Evolutionary conservation across 2,888 invertebrate species (phyloP), one percentile per base, ranked within the genome.

Genomic region (Microctonus aethiopoides): DNA sequence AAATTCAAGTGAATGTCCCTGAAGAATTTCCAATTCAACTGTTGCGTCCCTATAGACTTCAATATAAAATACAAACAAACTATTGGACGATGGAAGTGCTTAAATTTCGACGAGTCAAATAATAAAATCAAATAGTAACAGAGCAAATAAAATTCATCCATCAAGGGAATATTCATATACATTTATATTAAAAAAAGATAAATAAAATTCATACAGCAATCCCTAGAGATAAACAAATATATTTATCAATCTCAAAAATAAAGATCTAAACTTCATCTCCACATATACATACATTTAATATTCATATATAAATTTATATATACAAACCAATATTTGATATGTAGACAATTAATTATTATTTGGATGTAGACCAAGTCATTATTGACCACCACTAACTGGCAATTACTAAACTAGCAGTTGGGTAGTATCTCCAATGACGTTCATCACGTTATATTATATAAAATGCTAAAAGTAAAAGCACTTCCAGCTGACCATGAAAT

Each of bases 81-180:
- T 16, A 11, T 29, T 20, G 46, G 26, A 51, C 61, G 72, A 68
- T 70, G 77, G 75, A 77, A 82, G 82, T 84, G 83, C 85, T 85
- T 84, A 83, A 84, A 84, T 84, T 84, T 81, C 75, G 79, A 80
- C 79, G 81, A 82, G 81, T 82, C 81, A 84, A 83, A 85, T 85
- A 84, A 85, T 85, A 83, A 84, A 84, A 84, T 85, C 83, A 85
- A 84, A 85, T 80, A 82, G 76, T 80, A 80, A 78, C 76, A 80
- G 68, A 68, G 78, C 79, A 84, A 82, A 83, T 79, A 83, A 76
- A 80, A 76, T 74, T 77, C 75, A 57, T 71, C 71, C 64, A 68
- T 71, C 46, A 46, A 70, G 76, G 74, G 77, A 75, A 74, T 67
- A 52, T 11, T n/a, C 9, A 39, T 1, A 39, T 5, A 7, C 34